Base-by-base conservation (phyloP, 2,797 vertebrate species). In the Atherinosoma microstoma region DNA sequence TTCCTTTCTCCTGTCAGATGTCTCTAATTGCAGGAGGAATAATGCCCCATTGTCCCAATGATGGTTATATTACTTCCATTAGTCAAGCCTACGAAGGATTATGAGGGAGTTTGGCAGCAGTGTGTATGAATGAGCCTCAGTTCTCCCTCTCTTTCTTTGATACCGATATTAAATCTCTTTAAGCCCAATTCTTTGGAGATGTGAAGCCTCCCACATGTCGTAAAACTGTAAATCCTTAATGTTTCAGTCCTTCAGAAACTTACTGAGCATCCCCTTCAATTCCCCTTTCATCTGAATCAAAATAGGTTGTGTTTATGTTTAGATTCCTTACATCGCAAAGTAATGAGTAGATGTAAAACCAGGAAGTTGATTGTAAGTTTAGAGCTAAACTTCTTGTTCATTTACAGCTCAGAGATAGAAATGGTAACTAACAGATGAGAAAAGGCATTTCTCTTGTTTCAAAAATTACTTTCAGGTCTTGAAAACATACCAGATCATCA, bases 101-200 rank as follows among this genome's bases (percentile, higher is more conserved):
- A 69, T 68, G 24, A 66, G 45, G 56, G 49, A 16, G 40, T 67
- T 76, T 69, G 61, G 75, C 73, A 71, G 71, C 20, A 42, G 71
- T 35, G 22, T 3, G 35, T 12, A 74, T 79, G 70, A 83, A 84
- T 79, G 73, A 79, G 73, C 65, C 75, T 83, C 79, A 79, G 75
- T 82, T 85, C 70, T 81, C 61, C 2, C 13, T 56, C 60, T 79
- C 75, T 86, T 73, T 84, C 77, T 86, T 79, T 84, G 84, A 90
- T 83, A 77, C 47, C 68, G 76, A 86, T 73, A 81, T 81, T 83
- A 85, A 86, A 85, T 86, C 70, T 83, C 57, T 73, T 73, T 78
- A 22, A 75, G 64, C 54, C 38, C 57, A 76, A 58, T 71, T 64
- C 68, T 69, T 36, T 8, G 15, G 58, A 75, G 79, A 82, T 58